Conservation (phyloP, 2,888 invertebrate species). For the Lydus trimaculatus region DNA sequence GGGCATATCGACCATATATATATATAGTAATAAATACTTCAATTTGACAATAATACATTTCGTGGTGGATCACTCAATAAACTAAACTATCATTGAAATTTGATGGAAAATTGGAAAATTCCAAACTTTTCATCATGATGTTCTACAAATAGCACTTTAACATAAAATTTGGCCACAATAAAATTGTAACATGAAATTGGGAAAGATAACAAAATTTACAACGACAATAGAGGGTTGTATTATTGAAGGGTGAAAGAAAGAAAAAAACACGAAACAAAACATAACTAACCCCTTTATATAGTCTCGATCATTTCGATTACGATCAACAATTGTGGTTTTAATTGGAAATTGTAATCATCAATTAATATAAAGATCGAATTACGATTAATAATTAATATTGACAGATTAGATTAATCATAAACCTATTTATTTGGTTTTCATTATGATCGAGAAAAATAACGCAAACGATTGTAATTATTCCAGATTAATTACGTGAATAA, state of each 20-base stretch:
- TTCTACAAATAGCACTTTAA: neutral
- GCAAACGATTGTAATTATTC: neutral
- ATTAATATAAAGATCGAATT: neutral
- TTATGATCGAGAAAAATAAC: neutral
- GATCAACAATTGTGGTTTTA: neutral
- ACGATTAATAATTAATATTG: neutral
- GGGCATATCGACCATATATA: too few relatives aligned
- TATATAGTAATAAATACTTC: neutral
- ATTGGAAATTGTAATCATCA: neutral
- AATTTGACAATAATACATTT: neutral
- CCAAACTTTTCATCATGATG: neutral
- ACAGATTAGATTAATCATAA: neutral
- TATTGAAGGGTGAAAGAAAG: too few relatives aligned
- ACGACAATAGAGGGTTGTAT: too few relatives aligned
- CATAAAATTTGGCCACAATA: neutral
- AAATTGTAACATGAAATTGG: neutral
- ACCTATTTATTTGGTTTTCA: neutral
- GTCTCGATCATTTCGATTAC: neutral
- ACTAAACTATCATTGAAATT: neutral
- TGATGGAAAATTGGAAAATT: neutral
- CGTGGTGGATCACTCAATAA: neutral
- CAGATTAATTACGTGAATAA: conserved; percentile 3
- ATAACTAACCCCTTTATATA: too few relatives aligned
- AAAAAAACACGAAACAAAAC: too few relatives aligned
- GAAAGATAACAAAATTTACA: too few relatives aligned